Evolutionary conservation across 2,113 vertebrate species (phyloP), one percentile per base, ranked within the genome.

Genomic region (Alaudala cheleensis): DNA sequence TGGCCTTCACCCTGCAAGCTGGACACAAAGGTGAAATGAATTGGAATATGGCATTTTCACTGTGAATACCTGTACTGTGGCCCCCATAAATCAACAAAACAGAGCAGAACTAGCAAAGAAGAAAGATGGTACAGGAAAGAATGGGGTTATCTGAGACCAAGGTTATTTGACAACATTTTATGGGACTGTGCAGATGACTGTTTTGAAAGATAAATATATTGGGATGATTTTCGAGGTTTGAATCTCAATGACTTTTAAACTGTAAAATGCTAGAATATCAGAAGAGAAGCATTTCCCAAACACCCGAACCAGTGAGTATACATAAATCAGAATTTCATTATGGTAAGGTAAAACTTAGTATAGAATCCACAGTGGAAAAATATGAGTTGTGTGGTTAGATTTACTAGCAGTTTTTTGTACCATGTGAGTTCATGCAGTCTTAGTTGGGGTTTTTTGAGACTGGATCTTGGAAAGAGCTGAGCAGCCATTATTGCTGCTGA

Each of bases 1-100:
- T 88, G 97, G 98, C 7, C 97, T 99, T 5, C 98, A 99, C 93
- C 99, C 99, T 23, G 98, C 98, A 88, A 98, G 98, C 39, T 99
- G 99, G 99, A 99, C 99, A 4, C 98, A 97, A 67, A 99, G 98
- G 99, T 99, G 95, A 10, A 42, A 26, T 80, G 3, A 66, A 40
- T 29, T 64, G 42, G 70, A 73, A 47, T 58, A 9, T 2, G 6
- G 8, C 6, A 37, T 92, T 83, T 85, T 56, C 47, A 22, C 22
- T 51, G n/a, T 37, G 62, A 74, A 70, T 64, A 40, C 31, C 24
- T 83, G 10, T 77, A 14, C 18, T 42, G 17, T 71, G 42, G 10
- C 14, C 20, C 7, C 23, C 40, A 45, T 25, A 54, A 62, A 65
- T 17, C 26, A 71, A 11, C 4, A 49, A 77, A 82, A 21, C 25